Evolutionary conservation across 37 sponge, comb jelly and placozoan genomes (phyloP), one percentile per base, ranked within the genome.

Genomic region (Amphimedon queenslandica): DNA sequence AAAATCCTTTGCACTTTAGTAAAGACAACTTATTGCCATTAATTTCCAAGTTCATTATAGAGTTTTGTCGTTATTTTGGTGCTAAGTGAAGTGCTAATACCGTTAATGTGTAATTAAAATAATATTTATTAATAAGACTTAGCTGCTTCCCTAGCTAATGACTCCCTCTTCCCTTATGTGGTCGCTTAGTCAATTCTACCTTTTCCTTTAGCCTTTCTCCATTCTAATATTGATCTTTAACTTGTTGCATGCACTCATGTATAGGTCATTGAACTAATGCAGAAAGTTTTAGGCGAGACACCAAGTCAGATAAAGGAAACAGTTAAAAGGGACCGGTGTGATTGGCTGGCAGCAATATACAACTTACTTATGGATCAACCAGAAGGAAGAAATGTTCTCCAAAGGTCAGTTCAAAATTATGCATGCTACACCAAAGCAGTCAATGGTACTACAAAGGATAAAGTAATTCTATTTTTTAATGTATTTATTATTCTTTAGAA

Each of bases 331-430:
- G 95, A 97, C 66, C 85, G 91, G 40, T 93, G 94, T 67, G 98
- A 97, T 76, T 97, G 98, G 98, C 39, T 97, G 61, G 92, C 98
- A 4, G 91, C 98, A 72, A 88, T 97, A 38, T 97, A 76, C 70
- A 90, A 97, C 64, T 83, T 97, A 39, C 86, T 97, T 33, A 80
- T 90, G 41, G 96, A 95, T 71, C 88, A 91, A 64, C 92, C 92
- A 0, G 96, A 95, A 33, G 95, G 92, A 2, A 78, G 91, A 57
- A 75, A 51, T 21, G 55, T 74, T 31, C 63, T 92, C 13, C 85
- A 92, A 41, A 58, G 70, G 72, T 56, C 20, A 40, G n/a, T 37
- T 27, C 21, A 23, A 23, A 61, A 75, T 35, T 40, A 66, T 66
- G 31, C 2, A 63, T 39, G 11, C 41, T 21, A 13, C 37, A 28